Evolutionary conservation across 2,113 vertebrate genomes (phyloP), one percentile per base, ranked within the genome.

Genomic region (Muntiacus muntjak): DNA sequence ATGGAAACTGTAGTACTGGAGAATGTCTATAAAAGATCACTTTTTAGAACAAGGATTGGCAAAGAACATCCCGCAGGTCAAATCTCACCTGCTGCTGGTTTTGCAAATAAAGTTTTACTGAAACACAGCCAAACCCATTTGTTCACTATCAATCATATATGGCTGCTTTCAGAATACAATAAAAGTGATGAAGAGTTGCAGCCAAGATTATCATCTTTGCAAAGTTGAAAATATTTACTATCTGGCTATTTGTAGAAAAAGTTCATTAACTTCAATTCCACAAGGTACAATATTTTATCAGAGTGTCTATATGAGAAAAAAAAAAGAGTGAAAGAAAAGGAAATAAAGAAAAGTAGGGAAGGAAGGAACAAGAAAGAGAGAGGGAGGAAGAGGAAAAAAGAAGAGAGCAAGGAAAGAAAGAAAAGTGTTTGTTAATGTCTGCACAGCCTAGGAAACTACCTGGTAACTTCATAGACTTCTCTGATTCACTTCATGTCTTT

Each of bases 71-170:
- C 16, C 21, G 84, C 25, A 47, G 50, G 54, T 50, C 47, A 55
- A 87, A 91, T 88, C n/a, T 33, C 2, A 88, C 1, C 71, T 79
- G 7, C 13, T 81, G 16, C 47, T 81, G 11, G 7, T 45, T 97
- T 95, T 89, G 13, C 58, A 76, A 87, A 92, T 64, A 87, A 92
- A 87, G 43, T 50, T 95, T 79, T 90, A 91, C 2, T 85, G 33
- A n/a, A 94, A 92, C 62, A 89, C 1, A 88, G 11, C 1, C 47
- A 54, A 13, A 3, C 5, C 28, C 36, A 64, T 36, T 94, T 16
- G 17, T 57, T 64, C n/a, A 82, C 13, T 40, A 13, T 25, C 74
- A 7, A 12, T 25, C 74, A 7, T 45, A 40, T 58, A 57, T 1
- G 23, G 14, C 52, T 36, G 5, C 6, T 82, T 62, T 82, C 1